phyloP scores from a whole-genome alignment of 2,888 invertebrate genomes.

The Calameuta filiformis region DNA sequence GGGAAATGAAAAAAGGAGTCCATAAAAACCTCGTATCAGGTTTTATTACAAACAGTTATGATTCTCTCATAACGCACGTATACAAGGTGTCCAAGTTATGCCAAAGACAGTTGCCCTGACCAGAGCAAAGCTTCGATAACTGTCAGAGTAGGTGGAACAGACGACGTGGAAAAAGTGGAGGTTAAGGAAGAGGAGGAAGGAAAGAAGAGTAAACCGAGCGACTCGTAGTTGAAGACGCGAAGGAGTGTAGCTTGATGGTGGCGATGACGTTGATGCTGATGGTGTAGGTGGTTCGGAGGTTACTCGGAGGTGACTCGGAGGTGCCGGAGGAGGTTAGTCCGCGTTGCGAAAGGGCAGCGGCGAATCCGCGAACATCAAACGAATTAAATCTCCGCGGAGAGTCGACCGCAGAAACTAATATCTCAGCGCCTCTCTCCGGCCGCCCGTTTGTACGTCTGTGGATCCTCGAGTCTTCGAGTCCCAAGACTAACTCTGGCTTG shows the following conservation, averaged over 20 bases:
- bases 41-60: neutral
- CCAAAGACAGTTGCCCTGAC: neutral
- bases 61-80: neutral
- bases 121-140: neutral
- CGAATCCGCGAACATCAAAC: slow-evolving; percentile 66
- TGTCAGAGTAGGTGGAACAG: neutral
- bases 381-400: slow-evolving; percentile 65
- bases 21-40: neutral
- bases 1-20: neutral
- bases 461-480: slow-evolving; percentile 18
- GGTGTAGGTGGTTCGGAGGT: neutral
- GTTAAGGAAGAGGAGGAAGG: neutral
- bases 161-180: neutral
- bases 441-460: slow-evolving; percentile 33
- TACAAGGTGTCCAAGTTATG: neutral
- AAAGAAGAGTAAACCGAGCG: neutral
- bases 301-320: neutral
- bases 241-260: neutral
- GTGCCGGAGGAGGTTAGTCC: neutral
- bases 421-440: slow-evolving; percentile 50
- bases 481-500: neutral
- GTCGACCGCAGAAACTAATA: slow-evolving; percentile 66
- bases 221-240: neutral
- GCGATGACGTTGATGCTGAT: neutral
- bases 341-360: slow-evolving; percentile 46